Conservation (phyloP, 2,797 vertebrate genomes). For the Enteromius mattozi region DNA sequence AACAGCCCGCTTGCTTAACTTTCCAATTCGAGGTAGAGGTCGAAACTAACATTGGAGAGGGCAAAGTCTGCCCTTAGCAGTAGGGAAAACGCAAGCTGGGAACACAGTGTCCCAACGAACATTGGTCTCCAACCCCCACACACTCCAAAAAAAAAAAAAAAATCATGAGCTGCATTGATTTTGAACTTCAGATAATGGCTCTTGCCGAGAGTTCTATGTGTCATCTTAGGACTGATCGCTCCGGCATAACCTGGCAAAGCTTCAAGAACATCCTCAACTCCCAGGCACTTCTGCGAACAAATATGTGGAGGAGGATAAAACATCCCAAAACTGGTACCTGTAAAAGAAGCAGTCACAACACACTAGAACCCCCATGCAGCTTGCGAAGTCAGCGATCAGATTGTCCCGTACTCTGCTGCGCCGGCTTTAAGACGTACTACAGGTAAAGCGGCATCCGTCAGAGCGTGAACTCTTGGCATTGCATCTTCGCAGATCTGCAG, state of each 20-base stretch:
- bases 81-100: slow-evolving; percentile 51
- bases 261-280: slow-evolving; percentile 56
- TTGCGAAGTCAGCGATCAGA: slow-evolving; percentile 54
- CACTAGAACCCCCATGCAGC: slow-evolving; percentile 84
- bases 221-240: slow-evolving; percentile 39
- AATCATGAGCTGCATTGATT: slow-evolving; percentile 23
- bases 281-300: background rate
- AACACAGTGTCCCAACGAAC: slow-evolving; percentile 74
- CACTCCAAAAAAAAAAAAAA: slow-evolving; percentile 46
- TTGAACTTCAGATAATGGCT: slow-evolving; percentile 35
- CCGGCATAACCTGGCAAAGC: slow-evolving; percentile 61
- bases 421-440: slow-evolving; percentile 61
- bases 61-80: slow-evolving; percentile 63
- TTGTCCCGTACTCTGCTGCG: slow-evolving; percentile 20
- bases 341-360: slow-evolving; percentile 89
- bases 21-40: slow-evolving; percentile 34
- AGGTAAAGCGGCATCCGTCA: slow-evolving; percentile 66
- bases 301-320: slow-evolving; percentile 1
- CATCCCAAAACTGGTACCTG: slow-evolving; percentile 73
- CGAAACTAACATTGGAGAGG: slow-evolving; percentile 44
- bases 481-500: slow-evolving; percentile 54
- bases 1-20: slow-evolving; percentile 20
- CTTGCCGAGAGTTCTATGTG: slow-evolving; percentile 51
- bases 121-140: slow-evolving; percentile 52
- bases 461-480: slow-evolving; percentile 57